Evolutionary conservation across 2,888 invertebrate species (phyloP), one percentile per base, ranked within the genome.

Genomic region (Andrena bucephala): DNA sequence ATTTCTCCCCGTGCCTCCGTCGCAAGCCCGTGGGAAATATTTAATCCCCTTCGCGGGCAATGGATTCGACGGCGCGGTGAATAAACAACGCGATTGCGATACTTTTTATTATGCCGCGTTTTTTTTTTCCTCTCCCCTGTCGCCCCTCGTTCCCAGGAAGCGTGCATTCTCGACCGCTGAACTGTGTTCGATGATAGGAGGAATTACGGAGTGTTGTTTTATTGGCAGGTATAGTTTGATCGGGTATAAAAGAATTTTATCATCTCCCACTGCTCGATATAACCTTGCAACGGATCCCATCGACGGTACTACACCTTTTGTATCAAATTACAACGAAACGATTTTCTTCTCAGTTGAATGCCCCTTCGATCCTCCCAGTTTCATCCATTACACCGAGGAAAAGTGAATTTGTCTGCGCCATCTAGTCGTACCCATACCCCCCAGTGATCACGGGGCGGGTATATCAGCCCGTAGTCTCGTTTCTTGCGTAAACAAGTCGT

Each of bases 401-500:
- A 60, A 57, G n/a, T 42, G 70, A 48, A 70, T 54, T 57, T 10
- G 29, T 31, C 27, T 76, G 42, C 1, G 7, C 31, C 16, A 20
- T 7, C 24, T 31, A 20, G 1, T 24, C 52, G 50, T 10, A 3
- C 33, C 42, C 7, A 10, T 8, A 8, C 8, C 8, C 24, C 8
- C 66, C 27, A 27, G 27, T 31, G 67, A 81, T 69, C 70, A 48
- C 20, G 6, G 63, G 50, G 54, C 7, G 70, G 60, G 42, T 78
- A 68, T 74, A 77, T 78, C 84, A 74, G 36, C 70, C 69, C 52
- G 67, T 31, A 83, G 76, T 76, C 83, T 81, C 78, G 76, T 85
- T 81, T 70, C 70, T 84, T 79, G 80, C 83, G 90, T 89, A 90
- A 91, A 91, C 90, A 90, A 91, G 88, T 87, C 85, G 85, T 89